Percentiles rank a stretch among this genome's conserved stretches.
phyloP scores from a whole-genome alignment of 92 coral and sea anemone genomes.

The Nematostella vectensis region DNA sequence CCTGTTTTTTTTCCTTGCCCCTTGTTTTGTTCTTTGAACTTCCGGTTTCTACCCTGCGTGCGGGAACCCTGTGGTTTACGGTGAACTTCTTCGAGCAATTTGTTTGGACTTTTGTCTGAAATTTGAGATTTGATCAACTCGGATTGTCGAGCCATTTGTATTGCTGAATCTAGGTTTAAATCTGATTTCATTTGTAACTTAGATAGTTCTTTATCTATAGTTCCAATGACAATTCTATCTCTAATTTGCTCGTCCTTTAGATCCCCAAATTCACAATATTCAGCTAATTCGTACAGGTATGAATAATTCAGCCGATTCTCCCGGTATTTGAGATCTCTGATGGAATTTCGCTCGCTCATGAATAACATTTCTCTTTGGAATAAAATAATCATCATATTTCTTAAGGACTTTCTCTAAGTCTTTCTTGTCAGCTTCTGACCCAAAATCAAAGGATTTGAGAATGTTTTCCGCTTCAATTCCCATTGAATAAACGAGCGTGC shows the following conservation, averaged over 20 bases:
- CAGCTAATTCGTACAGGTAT: not conserved
- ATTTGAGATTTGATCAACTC: not conserved
- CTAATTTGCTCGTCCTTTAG: not conserved
- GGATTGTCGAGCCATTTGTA: not conserved
- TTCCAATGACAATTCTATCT: slow-evolving; percentile 1
- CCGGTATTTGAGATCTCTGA: not conserved
- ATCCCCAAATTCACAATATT: not conserved
- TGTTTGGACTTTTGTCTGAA: slow-evolving; percentile 1
- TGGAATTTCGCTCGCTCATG: not conserved
- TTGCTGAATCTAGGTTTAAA: not conserved
- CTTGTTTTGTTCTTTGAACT: not conserved
- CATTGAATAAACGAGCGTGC: not conserved
- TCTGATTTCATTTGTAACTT: not conserved
- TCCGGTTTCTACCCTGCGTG: slow-evolving; percentile 1
- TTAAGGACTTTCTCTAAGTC: not conserved
- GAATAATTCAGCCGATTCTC: not conserved
- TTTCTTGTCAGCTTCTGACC: not conserved
- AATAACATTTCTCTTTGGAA: not conserved
- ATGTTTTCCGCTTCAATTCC: not conserved
- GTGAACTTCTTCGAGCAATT: not conserved
- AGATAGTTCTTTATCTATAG: not conserved
- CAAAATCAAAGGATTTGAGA: not conserved
- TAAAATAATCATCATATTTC: not conserved
- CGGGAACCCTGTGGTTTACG: slow-evolving; percentile 1
- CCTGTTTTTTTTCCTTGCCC: not conserved